These are phyloP conservation scores for Rhogogaster chlorosoma DNA, from an alignment of 2,888 invertebrate species.

Conservation along the genomic window DNA sequence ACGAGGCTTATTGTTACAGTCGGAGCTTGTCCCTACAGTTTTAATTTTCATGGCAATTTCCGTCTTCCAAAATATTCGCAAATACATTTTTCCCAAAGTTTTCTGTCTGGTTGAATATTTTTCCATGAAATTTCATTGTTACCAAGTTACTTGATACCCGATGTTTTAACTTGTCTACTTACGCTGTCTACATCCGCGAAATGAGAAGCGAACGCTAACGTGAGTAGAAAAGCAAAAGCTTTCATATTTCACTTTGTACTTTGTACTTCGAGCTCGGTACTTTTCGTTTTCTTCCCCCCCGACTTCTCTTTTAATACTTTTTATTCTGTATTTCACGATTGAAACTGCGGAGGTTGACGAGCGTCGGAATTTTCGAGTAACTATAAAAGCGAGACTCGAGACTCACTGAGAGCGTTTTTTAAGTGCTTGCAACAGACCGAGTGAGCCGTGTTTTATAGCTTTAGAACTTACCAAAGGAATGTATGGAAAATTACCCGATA, in stretches of 20 bases:
- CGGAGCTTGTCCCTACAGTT: neutral
- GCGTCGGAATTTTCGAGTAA: slow-evolving; percentile 31
- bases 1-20: neutral
- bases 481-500: neutral
- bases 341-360: slow-evolving; percentile 17
- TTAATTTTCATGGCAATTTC: neutral
- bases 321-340: neutral
- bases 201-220: slow-evolving; percentile 34
- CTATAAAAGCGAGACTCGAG: slow-evolving; percentile 35
- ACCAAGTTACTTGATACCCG: neutral
- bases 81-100: neutral
- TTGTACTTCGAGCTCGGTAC: slow-evolving; percentile 49
- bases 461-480: neutral
- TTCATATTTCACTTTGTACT: slow-evolving; percentile 48
- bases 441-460: slow-evolving; percentile 19
- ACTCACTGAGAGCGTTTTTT: slow-evolving; percentile 14
- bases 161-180: slow-evolving; percentile 17
- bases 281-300: neutral
- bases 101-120: neutral
- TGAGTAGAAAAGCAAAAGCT: slow-evolving; percentile 42
- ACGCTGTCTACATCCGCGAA: slow-evolving; percentile 39
- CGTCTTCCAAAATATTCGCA: neutral
- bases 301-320: neutral
- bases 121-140: neutral
- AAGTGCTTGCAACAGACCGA: neutral